These are phyloP conservation scores for Tuberolachnus salignus DNA, from an alignment of 2,888 invertebrate species.

Conservation along the genomic window DNA sequence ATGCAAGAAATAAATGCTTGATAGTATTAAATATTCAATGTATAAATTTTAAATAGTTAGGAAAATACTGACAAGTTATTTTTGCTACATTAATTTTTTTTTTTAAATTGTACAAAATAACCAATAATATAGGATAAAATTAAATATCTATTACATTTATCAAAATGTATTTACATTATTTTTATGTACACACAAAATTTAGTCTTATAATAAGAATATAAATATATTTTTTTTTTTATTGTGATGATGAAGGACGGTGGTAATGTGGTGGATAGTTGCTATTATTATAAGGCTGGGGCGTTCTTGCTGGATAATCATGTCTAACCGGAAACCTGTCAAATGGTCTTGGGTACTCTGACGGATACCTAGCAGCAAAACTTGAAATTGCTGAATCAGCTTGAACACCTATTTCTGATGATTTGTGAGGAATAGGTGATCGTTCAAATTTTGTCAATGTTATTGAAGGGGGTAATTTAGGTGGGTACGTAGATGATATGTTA, in stretches of 20 bases:
- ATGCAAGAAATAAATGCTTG: conserved; percentile 49
- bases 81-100: conserved; percentile 29
- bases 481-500: background rate
- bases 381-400: conserved; percentile 20
- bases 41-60: conserved; percentile 40
- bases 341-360: conserved; percentile 38
- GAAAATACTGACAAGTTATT: conserved; percentile 53
- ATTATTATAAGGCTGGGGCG: conserved; percentile 37
- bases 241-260: conserved; percentile 42
- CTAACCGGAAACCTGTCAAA: conserved; percentile 33
- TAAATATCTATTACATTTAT: conserved; percentile 14
- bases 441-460: conserved; percentile 49
- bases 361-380: conserved; percentile 32
- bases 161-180: conserved; percentile 3
- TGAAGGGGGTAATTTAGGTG: conserved; percentile 48
- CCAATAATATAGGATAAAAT: conserved; percentile 31
- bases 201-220: conserved; percentile 28
- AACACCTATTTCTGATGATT: conserved; percentile 39
- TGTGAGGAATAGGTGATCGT: conserved; percentile 6
- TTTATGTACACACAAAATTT: conserved; percentile 15
- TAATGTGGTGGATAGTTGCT: conserved; percentile 39
- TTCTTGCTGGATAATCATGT: conserved; percentile 26
- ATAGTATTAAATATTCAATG: conserved; percentile 49
- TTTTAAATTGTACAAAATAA: conserved; percentile 23
- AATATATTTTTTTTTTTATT: conserved; percentile 18